These are phyloP conservation scores for Oreocharis arfaki DNA, from an alignment of 2,113 vertebrate species.

Conservation along the genomic window DNA sequence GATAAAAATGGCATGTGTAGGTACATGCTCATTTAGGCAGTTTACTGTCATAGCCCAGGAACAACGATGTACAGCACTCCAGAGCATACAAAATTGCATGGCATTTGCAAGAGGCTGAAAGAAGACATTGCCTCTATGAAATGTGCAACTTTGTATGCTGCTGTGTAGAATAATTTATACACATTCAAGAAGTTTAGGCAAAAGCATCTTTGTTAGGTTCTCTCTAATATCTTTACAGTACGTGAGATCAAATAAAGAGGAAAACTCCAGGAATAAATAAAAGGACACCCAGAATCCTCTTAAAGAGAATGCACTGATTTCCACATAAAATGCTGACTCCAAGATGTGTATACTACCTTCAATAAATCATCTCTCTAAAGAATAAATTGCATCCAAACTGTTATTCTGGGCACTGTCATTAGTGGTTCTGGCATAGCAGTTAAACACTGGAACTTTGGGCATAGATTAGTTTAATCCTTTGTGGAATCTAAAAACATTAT, in stretches of 20 bases:
- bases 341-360: not conserved
- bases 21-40: not conserved
- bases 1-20: not conserved
- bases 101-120: not conserved
- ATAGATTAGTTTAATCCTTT: not conserved
- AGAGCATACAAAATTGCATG: not conserved
- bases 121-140: not conserved
- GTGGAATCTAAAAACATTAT: not conserved
- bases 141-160: not conserved
- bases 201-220: not conserved
- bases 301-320: not conserved
- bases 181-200: not conserved
- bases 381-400: not conserved
- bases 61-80: not conserved
- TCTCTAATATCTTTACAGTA: not conserved
- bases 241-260: not conserved
- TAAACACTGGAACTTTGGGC: not conserved
- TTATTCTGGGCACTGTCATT: not conserved
- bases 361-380: not conserved
- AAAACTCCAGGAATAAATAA: not conserved
- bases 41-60: not conserved
- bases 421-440: not conserved
- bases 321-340: not conserved
- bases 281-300: not conserved
- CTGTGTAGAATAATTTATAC: not conserved